phyloP scores from a whole-genome alignment of 2,113 vertebrate genomes.

The Muntiacus muntjak region DNA sequence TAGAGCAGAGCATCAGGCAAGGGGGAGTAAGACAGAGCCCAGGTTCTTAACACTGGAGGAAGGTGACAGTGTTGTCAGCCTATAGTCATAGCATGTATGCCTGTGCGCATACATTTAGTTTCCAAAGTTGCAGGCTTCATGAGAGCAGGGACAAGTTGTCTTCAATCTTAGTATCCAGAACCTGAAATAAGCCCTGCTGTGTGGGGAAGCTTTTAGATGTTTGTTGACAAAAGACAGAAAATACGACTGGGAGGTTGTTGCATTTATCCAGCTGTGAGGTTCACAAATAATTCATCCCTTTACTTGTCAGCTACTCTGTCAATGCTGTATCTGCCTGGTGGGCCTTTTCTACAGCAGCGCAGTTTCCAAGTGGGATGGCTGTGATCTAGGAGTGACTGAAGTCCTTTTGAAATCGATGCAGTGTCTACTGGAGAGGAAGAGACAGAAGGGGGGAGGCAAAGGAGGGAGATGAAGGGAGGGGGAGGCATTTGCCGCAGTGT shows the following conservation, averaged over 20 bases:
- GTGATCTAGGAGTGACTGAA: neutral
- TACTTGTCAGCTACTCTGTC: neutral
- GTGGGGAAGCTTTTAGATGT: neutral
- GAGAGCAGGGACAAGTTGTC: neutral
- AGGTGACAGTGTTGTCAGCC: neutral
- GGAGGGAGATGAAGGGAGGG: too few species aligned
- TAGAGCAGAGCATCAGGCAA: neutral
- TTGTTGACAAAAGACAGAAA: neutral
- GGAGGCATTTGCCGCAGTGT: neutral
- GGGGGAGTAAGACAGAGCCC: neutral
- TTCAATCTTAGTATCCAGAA: neutral
- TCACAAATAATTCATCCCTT: neutral
- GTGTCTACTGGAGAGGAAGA: neutral
- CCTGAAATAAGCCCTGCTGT: neutral
- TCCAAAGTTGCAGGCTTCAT: neutral
- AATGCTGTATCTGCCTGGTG: too few species aligned
- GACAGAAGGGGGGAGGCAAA: neutral
- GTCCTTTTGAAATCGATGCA: neutral
- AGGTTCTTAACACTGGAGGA: neutral
- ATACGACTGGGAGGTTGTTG: neutral
- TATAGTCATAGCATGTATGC: fast-evolving
- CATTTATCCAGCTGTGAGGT: neutral
- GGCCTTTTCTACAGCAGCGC: neutral
- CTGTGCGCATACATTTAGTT: neutral
- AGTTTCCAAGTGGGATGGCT: neutral